phyloP scores from a whole-genome alignment of 2,113 vertebrate species.

The Raphicerus campestris region DNA sequence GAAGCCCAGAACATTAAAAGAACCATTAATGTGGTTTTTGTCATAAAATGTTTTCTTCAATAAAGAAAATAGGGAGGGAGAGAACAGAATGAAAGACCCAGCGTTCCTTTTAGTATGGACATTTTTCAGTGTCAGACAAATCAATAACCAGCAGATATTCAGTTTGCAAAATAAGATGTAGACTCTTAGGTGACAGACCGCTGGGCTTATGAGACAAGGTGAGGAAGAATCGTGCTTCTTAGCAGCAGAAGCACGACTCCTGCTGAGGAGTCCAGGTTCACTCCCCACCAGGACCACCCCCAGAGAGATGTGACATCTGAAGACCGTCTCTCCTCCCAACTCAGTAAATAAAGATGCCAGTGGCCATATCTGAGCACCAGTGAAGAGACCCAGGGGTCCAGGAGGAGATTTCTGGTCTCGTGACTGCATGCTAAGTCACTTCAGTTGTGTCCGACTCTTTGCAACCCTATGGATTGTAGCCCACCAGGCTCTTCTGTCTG shows the following conservation, averaged over 20 bases:
- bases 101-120: background rate
- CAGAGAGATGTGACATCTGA: background rate
- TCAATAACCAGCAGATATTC: background rate
- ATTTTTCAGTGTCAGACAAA: background rate
- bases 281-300: background rate
- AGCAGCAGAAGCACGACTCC: background rate
- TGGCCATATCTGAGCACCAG: background rate
- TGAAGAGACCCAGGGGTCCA: background rate
- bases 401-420: background rate
- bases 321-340: background rate
- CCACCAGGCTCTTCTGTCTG: background rate
- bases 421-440: background rate
- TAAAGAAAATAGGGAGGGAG: background rate
- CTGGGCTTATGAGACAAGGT: background rate
- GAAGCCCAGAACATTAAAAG: background rate
- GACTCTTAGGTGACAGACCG: background rate
- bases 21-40: background rate
- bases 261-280: background rate
- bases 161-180: background rate
- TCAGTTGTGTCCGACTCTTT: background rate
- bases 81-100: background rate
- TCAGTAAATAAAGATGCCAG: background rate
- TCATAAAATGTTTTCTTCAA: background rate
- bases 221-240: background rate
- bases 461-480: background rate